Evolutionary conservation across 2,797 vertebrate species (phyloP).

Genomic region (Phrynocephalus guinanensis): DNA sequence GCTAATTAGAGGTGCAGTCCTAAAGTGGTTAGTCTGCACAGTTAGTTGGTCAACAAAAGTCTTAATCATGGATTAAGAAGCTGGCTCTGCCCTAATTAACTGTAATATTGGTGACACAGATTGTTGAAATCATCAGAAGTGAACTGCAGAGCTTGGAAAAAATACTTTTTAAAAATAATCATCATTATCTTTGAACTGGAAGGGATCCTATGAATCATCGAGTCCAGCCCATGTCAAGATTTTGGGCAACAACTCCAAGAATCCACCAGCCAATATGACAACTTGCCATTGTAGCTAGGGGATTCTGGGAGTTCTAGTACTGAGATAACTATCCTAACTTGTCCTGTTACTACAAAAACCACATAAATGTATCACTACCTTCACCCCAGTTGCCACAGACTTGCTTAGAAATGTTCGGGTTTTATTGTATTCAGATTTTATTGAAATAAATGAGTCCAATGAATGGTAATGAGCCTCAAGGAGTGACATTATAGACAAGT

Average conservation of each 20-base stretch:
- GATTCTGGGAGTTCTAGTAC: too few relatives aligned
- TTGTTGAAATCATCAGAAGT: too few relatives aligned
- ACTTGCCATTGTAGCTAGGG: too few relatives aligned
- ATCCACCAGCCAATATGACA: too few relatives aligned
- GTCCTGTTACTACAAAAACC: not conserved
- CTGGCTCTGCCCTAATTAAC: not conserved
- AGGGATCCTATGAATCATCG: too few relatives aligned
- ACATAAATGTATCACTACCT: not conserved
- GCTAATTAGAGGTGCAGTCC: not conserved
- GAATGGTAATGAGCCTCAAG: not conserved
- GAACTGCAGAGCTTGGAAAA: too few relatives aligned
- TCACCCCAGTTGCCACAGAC: not conserved
- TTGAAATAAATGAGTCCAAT: conserved; percentile 14
- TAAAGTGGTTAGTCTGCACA: not conserved
- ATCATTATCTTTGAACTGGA: too few relatives aligned
- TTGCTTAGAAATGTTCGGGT: not conserved
- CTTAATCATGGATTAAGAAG: not conserved
- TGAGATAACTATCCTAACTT: too few relatives aligned
- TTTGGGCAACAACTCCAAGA: too few relatives aligned
- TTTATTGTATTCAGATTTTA: not conserved
- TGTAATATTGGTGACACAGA: not conserved
- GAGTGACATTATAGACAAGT: not conserved
- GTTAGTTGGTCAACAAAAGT: not conserved
- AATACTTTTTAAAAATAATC: too few relatives aligned
- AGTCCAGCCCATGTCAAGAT: too few relatives aligned